Base-by-base conservation (phyloP, 2,888 invertebrate genomes). In the Sinopyrophorus schimmeli region DNA sequence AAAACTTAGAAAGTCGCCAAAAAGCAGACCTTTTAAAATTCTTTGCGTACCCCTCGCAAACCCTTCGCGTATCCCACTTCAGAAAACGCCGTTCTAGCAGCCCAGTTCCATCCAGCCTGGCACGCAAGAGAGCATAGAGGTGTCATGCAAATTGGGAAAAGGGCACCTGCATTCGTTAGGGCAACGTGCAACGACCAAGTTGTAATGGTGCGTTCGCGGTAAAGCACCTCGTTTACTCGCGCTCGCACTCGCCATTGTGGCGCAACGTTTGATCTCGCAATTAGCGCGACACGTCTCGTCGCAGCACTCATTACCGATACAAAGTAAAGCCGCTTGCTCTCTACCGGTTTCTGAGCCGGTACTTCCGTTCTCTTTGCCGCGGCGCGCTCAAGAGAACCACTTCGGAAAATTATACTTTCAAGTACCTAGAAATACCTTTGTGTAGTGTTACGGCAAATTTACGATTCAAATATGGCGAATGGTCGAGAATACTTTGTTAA, bases 221-320 rank as follows among this genome's bases (percentile, higher is more conserved):
- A 52, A 47, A 52, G 52, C 47, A 52, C 47, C 52, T 52, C 47
- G 47, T 52, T 50, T 47, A 42, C 43, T 42, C 38, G 38, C 35
- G 44, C 50, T 50, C 44, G 44, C 42, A 47, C 47, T 47, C 42
- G 27, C 44, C 47, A 48, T 53, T 41, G 41, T 49, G 49, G 44
- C 53, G 54, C 55, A 41, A 34, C 59, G 52, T 59, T 59, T 59
- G 59, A 59, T 68, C 65, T 66, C 51, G 66, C 66, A 68, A 68
- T 68, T 67, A 68, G 63, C 60, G 62, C 64, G 64, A 66, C 66
- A 65, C 61, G 64, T 65, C 64, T 62, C 62, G 61, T 63, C 59
- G 51, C 51, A 60, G 55, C 60, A 58, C 62, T 61, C 60, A 64
- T 65, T 66, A 65, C 60, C 41, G 59, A 56, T 61, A 63, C 63